Percentiles rank a stretch among this genome's conserved stretches.
Conservation (phyloP, 2,113 vertebrate genomes). For the Rhegmatorhina hoffmannsi region DNA sequence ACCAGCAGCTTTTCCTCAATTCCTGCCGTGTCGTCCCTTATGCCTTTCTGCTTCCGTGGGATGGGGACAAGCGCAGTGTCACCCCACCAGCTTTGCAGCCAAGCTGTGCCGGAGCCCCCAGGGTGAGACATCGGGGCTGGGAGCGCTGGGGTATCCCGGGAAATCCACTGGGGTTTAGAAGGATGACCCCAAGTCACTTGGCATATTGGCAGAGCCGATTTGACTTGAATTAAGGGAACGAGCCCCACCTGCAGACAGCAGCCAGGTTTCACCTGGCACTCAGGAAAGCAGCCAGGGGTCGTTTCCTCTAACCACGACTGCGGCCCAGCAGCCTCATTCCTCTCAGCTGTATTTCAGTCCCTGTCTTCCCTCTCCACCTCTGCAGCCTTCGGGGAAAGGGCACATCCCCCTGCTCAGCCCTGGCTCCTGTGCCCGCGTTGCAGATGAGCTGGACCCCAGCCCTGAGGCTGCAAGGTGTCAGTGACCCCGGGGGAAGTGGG, state of each 20-base stretch:
- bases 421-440: neutral
- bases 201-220: rapidly evolving
- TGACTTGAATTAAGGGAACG: neutral
- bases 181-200: neutral
- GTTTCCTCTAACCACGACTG: neutral
- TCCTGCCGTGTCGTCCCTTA: rapidly evolving
- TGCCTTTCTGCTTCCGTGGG: rapidly evolving
- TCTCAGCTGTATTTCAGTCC: rapidly evolving
- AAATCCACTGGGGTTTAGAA: rapidly evolving
- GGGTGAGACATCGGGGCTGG: rapidly evolving
- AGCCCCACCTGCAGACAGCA: neutral
- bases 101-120: neutral
- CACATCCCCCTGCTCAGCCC: neutral
- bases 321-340: rapidly evolving
- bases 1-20: rapidly evolving
- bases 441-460: neutral
- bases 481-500: neutral
- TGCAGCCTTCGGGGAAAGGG: neutral
- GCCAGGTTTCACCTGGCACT: neutral
- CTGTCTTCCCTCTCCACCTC: neutral
- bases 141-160: rapidly evolving
- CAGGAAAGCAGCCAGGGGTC: rapidly evolving
- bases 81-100: rapidly evolving
- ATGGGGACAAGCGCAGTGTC: rapidly evolving
- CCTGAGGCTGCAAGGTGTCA: rapidly evolving